These are phyloP conservation scores for Cyprinodon tularosa DNA, from an alignment of 2,113 vertebrate genomes.

Conservation along the genomic window DNA sequence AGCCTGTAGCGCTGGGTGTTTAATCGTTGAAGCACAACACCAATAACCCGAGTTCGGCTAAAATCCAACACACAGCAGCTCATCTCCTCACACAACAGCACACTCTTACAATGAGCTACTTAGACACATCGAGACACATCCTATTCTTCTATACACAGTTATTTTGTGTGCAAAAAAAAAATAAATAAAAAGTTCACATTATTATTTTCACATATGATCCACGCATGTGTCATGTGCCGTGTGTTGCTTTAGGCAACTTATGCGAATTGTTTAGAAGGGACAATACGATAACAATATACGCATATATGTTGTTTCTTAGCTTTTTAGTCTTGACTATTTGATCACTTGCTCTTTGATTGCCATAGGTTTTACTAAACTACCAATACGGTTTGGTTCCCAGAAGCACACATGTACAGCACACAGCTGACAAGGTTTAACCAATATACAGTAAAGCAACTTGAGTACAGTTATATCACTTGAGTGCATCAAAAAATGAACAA, in stretches of 20 bases:
- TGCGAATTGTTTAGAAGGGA: conserved; percentile 41
- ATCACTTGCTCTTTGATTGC: conserved; percentile 59
- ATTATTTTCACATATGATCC: conserved; percentile 39
- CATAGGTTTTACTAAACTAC: conserved; percentile 49
- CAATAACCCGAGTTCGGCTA: conserved; percentile 43
- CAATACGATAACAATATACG: conserved; percentile 43
- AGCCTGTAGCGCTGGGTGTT: conserved; percentile 50
- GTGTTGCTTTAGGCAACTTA: conserved; percentile 45
- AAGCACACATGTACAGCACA: conserved; percentile 65
- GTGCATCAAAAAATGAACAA: conserved; percentile 52
- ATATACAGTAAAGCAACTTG: conserved; percentile 61
- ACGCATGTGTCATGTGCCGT: conserved; percentile 28
- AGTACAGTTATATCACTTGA: conserved; percentile 46
- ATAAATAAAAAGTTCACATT: conserved; percentile 54
- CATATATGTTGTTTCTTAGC: conserved; percentile 26
- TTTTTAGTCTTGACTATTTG: conserved; percentile 32
- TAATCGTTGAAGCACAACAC: conserved; percentile 53
- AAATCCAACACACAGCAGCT: conserved; percentile 34
- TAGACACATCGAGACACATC: conserved; percentile 45
- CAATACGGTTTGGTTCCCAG: conserved; percentile 54
- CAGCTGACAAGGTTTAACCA: conserved; percentile 57
- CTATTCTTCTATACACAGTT: conserved; percentile 36
- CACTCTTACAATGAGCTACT: conserved; percentile 29
- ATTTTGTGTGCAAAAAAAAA: conserved; percentile 29
- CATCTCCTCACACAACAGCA: conserved; percentile 19